phyloP scores from a whole-genome alignment of 2,888 invertebrate species.

The Erebia ligea region DNA sequence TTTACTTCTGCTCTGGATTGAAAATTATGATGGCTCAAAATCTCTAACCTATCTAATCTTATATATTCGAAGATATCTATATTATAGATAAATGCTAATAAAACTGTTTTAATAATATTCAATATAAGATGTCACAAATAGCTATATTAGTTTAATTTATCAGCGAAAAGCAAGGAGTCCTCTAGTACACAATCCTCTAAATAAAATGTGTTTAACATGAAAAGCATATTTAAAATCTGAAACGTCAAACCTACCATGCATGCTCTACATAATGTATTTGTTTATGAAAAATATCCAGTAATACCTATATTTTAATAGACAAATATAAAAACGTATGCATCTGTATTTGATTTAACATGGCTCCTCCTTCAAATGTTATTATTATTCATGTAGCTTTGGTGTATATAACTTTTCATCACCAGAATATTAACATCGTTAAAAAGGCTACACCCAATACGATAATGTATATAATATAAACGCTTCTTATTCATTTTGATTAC shows the following conservation, averaged over 20 bases:
- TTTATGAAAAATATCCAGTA: constrained; percentile 56
- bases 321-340: constrained; percentile 49
- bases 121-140: constrained; percentile 47
- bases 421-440: constrained; percentile 36
- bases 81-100: constrained; percentile 45
- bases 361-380: constrained; percentile 28
- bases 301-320: constrained; percentile 46
- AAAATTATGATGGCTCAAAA: background rate
- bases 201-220: constrained; percentile 58
- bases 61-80: background rate
- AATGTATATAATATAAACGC: constrained; percentile 37
- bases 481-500: constrained; percentile 33
- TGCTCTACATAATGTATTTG: constrained; percentile 53
- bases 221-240: constrained; percentile 58
- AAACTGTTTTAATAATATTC: constrained; percentile 48
- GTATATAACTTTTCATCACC: constrained; percentile 35
- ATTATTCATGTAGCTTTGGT: constrained; percentile 40
- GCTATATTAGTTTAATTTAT: constrained; percentile 51
- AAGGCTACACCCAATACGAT: constrained; percentile 34
- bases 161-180: constrained; percentile 53
- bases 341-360: constrained; percentile 39
- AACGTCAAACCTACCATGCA: constrained; percentile 53
- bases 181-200: constrained; percentile 53
- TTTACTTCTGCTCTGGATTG: background rate
- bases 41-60: background rate